phyloP scores from a whole-genome alignment of 2,797 vertebrate species.

The Merluccius polli region DNA sequence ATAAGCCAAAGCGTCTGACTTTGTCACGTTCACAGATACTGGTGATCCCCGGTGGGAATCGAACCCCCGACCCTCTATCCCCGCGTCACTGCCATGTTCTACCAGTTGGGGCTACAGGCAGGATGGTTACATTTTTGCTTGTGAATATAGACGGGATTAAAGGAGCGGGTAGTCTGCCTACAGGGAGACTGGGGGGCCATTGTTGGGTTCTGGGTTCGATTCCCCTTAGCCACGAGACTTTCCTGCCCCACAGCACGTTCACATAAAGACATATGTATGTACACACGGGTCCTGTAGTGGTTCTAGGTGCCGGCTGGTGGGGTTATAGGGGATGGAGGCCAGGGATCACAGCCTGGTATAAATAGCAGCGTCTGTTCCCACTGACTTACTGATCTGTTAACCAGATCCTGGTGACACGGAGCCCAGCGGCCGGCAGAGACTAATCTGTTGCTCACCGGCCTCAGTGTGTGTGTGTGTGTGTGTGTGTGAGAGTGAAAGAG shows the following conservation, averaged over 20 bases:
- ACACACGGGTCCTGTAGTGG: neutral
- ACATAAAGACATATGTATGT: neutral
- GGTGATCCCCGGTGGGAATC: too few relatives aligned
- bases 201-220: neutral
- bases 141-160: neutral
- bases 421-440: neutral
- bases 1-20: too few relatives aligned
- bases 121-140: too few relatives aligned
- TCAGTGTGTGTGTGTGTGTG: neutral
- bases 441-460: too few relatives aligned
- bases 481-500: neutral
- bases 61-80: neutral
- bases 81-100: too few relatives aligned
- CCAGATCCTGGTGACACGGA: constrained; percentile 46
- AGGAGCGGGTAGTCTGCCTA: neutral
- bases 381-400: constrained; percentile 61
- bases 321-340: constrained; percentile 44
- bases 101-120: too few relatives aligned
- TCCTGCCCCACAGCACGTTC: neutral
- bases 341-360: constrained; percentile 61
- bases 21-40: too few relatives aligned
- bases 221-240: too few relatives aligned
- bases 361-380: constrained; percentile 62
- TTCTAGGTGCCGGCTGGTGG: neutral
- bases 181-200: neutral